Evolutionary conservation across 2,797 vertebrate genomes (phyloP).

Genomic region (Chiloscyllium punctatum): DNA sequence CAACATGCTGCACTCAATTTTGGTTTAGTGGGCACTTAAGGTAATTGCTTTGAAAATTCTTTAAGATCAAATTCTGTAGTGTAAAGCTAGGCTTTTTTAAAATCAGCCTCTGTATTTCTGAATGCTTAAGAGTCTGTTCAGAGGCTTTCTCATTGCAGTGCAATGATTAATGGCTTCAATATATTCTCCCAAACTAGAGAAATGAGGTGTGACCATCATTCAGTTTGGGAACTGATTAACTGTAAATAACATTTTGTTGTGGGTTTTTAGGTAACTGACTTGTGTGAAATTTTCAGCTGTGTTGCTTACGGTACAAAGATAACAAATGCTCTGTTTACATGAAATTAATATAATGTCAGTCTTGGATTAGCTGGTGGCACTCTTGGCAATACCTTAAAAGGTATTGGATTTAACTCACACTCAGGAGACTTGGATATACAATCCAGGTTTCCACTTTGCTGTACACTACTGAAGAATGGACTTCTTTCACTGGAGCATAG

Average conservation of each 20-base stretch:
- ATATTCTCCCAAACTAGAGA: neutral
- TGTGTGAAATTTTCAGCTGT: neutral
- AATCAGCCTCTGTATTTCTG: neutral
- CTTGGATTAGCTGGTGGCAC: neutral
- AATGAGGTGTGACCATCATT: neutral
- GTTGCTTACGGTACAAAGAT: neutral
- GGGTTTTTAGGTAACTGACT: neutral
- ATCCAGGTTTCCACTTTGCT: neutral
- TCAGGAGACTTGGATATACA: neutral
- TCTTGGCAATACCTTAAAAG: neutral
- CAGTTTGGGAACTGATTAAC: neutral
- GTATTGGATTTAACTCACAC: neutral
- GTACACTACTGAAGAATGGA: neutral
- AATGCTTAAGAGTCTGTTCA: no score
- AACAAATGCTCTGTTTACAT: neutral
- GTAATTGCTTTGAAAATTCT: neutral
- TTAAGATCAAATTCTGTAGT: neutral
- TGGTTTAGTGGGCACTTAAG: neutral
- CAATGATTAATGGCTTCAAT: neutral
- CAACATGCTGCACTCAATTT: constrained; percentile 4
- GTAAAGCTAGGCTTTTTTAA: neutral
- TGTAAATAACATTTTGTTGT: neutral
- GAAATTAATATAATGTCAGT: neutral
- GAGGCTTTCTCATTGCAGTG: neutral
- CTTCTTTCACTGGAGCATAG: no score